These are phyloP conservation scores for Cladorhizidae sp. DNA, from an alignment of 37 sponge, comb jelly and placozoan genomes.

Conservation along the genomic window DNA sequence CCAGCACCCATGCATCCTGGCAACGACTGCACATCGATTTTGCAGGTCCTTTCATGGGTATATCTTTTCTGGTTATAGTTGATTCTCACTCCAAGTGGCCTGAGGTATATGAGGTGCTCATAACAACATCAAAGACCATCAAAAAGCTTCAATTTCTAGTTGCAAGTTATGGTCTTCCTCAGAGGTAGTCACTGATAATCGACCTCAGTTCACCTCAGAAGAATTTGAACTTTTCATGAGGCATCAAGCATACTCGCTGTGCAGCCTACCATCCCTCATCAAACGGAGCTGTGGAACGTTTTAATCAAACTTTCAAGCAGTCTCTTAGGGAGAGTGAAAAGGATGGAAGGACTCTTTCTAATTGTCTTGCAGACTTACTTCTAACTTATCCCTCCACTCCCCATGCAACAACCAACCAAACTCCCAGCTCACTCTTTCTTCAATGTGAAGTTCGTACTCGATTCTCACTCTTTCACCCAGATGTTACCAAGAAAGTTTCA, in stretches of 20 bases:
- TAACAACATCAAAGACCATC: conserved; percentile 22
- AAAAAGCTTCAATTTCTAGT: conserved; percentile 32
- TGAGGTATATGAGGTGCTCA: conserved; percentile 31
- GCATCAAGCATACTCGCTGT: conserved; percentile 10
- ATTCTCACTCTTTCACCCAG: too few species aligned
- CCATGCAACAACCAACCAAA: too few species aligned
- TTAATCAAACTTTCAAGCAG: conserved; percentile 1
- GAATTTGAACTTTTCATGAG: conserved; percentile 32
- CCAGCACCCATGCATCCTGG: conserved; percentile 7
- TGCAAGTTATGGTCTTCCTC: conserved; percentile 37
- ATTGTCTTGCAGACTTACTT: background rate
- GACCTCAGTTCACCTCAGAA: conserved; percentile 41
- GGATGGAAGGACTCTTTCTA: background rate
- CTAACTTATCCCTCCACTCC: background rate
- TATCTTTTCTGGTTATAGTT: conserved; percentile 26
- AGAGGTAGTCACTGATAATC: conserved; percentile 47
- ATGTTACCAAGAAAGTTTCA: too few species aligned
- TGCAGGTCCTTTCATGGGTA: conserved; percentile 38
- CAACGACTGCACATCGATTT: conserved; percentile 37
- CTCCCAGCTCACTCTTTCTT: too few species aligned
- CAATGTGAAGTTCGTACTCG: too few species aligned
- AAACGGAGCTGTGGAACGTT: background rate
- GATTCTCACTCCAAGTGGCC: conserved; percentile 54
- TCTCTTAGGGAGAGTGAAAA: background rate
- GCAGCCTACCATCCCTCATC: conserved; percentile 3